phyloP scores from a whole-genome alignment of 1,140 invertebrate species.

The Megalopta genalis region DNA sequence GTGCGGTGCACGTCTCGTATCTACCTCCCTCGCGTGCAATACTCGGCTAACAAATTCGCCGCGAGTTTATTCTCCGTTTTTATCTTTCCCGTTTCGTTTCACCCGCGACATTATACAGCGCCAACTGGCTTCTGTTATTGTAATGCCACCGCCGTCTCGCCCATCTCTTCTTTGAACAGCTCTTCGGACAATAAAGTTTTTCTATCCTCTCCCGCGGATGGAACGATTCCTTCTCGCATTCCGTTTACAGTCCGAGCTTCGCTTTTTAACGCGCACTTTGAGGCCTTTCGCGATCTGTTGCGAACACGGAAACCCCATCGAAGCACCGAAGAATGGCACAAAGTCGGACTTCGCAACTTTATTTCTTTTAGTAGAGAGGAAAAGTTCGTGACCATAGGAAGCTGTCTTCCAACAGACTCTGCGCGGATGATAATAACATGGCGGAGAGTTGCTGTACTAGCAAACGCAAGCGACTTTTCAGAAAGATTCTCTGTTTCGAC shows the following conservation, averaged over 20 bases:
- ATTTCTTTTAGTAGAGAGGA: not conserved
- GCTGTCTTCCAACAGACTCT: too few species aligned
- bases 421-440: too few species aligned
- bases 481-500: not conserved
- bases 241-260: too few species aligned
- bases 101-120: not conserved
- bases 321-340: not conserved
- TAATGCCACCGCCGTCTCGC: not conserved
- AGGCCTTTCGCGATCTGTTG: constrained; percentile 21
- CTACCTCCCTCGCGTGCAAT: constrained; percentile 19
- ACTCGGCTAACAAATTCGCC: not conserved
- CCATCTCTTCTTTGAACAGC: too few species aligned
- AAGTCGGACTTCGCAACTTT: not conserved
- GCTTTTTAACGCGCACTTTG: not conserved
- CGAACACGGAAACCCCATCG: constrained; percentile 18
- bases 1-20: not conserved
- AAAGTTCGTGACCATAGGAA: not conserved
- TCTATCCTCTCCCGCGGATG: too few species aligned
- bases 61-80: not conserved
- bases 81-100: not conserved
- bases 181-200: too few species aligned
- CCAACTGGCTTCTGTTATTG: not conserved
- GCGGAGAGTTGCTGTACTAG: too few species aligned
- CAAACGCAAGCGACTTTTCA: too few species aligned
- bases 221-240: too few species aligned